Base-by-base conservation (phyloP, 1,140 invertebrate genomes). In the Drosophila arizonae region DNA sequence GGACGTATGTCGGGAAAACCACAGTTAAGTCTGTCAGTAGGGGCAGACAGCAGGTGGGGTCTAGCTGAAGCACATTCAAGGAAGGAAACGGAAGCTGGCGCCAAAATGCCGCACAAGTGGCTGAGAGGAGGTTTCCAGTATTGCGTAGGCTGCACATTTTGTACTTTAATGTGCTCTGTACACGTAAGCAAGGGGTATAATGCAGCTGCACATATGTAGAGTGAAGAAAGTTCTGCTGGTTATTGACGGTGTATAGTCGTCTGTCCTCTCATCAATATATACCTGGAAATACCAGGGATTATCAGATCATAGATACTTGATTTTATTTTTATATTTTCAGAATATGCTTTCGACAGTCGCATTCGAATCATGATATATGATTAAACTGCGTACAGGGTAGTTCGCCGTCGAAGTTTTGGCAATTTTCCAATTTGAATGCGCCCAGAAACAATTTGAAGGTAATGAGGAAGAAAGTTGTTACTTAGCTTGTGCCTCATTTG, bases 391-490 rank as follows among this genome's bases (percentile, higher is more conserved):
- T 15, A 33, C 51, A 17, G 62, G 13, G 66, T n/a, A 58, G 48
- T 26, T 30, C 10, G 10, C 13, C 8, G 21, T 60, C 41, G 15
- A 63, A 58, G 46, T 50, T 69, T 10, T 13, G 24, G 9, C 36
- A 55, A 56, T 72, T 56, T 55, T 56, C 26, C 72, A 81, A 60
- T 81, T 86, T 57, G 69, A 65, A 76, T 87, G 72, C 61, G 76
- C 69, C 67, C 64, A 72, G 64, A 87, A 88, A 87, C 84, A 88
- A 87, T 87, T 87, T 88, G 80, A 75, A 76, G 72, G 84, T 88
- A 88, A 87, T 87, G 84, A 87, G 61, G 84, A 87, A 87, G 84
- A 87, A 87, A 87, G 84, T 84, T 88, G 84, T 84, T 88, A 84
- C 79, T 77, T 79, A 78, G 84, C 84, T 72, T 88, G 82, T 88